Evolutionary conservation across 2,888 invertebrate genomes (phyloP), one percentile per base, ranked within the genome.

Genomic region (Margaritifera margaritifera): DNA sequence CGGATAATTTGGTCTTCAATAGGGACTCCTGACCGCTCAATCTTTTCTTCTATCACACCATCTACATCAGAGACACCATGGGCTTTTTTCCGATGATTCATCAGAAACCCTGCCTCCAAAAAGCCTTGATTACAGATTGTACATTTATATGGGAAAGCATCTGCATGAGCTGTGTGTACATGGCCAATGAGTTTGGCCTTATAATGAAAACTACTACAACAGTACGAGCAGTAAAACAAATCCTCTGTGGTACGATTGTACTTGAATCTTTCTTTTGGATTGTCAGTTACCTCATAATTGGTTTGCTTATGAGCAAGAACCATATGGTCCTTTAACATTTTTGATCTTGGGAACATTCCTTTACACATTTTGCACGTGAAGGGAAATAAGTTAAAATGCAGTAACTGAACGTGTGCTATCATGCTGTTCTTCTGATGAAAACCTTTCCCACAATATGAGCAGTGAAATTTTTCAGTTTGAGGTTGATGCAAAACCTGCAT

Each of bases 361-460:
- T 72, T 76, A 64, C 84, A 85, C 5, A 71, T 62, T 50, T 68
- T 65, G 62, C 82, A 82, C 15, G 69, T 57, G 68, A 75, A 84
- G 24, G 84, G 77, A 65, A 71, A 81, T 11, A 85, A 60, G 57
- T 81, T 81, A 59, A 82, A 81, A 70, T 85, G 84, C 4, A 81
- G 72, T 24, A 77, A 71, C 53, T 79, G 80, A 11, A 84, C 80
- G 72, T 84, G 84, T 20, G 79, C 69, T 22, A 80, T 71, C 82
- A 82, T 80, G 5, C 79, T 72, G n/a, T 69, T 63, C 55, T 82
- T 83, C 27, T 78, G 71, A 22, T 60, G 66, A 63, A 82, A 85
- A 1, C 84, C 84, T 66, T 81, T 81, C 15, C 83, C 84, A 71
- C 84, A 85, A 64, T 85, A 85, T 4, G 84, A 81, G 55, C 84